A percentile compares a stretch with the other conserved stretches of the same genome.
Evolutionary conservation across 2,113 vertebrate genomes (phyloP).

Genomic region (Semnornis frantzii): DNA sequence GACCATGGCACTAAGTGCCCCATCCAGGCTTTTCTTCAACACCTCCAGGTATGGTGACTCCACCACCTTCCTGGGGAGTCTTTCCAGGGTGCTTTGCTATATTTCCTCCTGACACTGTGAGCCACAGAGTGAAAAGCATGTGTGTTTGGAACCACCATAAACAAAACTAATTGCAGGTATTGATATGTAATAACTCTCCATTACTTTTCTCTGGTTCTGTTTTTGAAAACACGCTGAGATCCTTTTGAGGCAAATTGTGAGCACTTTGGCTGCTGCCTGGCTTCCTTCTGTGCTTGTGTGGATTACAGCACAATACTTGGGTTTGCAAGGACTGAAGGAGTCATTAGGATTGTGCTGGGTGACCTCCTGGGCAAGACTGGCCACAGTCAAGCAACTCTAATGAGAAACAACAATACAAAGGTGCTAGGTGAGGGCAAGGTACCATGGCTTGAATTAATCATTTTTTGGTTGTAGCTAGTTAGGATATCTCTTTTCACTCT

Average conservation of each 20-base stretch:
- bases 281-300: background rate
- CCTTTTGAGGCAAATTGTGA: background rate
- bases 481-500: background rate
- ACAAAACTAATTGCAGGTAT: background rate
- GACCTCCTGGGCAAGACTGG: background rate
- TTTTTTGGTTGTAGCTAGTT: background rate
- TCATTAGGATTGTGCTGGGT: background rate
- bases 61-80: background rate
- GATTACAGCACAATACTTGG: background rate
- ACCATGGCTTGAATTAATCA: background rate
- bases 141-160: background rate
- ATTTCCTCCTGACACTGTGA: background rate
- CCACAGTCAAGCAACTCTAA: accelerated
- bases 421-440: accelerated
- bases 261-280: background rate
- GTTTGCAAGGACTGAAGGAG: background rate
- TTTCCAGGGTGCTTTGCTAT: background rate
- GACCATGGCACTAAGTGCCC: too few relatives aligned
- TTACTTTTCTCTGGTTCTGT: background rate
- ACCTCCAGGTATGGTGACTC: too few relatives aligned
- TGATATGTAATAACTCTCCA: background rate
- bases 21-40: too few relatives aligned
- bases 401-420: background rate
- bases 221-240: background rate
- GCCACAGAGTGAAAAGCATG: background rate